These are phyloP conservation scores for Pangasius mekongensis DNA, from an alignment of 2,797 vertebrate species.

Conservation along the genomic window DNA sequence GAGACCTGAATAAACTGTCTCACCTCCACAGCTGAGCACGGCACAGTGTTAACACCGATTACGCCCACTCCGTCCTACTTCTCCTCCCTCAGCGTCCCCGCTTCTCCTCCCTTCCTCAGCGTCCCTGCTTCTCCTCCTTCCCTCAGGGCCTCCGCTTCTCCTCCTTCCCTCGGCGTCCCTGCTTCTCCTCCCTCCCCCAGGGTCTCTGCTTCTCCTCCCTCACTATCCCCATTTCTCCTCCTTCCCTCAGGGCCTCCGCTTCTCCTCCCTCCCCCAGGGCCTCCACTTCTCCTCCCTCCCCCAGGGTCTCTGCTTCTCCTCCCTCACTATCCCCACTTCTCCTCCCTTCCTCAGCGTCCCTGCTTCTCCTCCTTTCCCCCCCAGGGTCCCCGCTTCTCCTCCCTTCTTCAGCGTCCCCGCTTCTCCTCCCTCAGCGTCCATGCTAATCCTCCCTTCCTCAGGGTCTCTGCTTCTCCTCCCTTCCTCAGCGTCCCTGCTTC, in stretches of 20 bases:
- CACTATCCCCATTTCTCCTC: too few species aligned
- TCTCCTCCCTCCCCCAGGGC: neutral
- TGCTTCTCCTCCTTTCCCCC: neutral
- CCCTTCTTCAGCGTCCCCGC: too few species aligned
- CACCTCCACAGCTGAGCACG: neutral
- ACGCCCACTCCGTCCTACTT: neutral
- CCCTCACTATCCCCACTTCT: neutral
- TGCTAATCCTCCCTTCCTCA: neutral
- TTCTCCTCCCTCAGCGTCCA: neutral
- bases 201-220: rapidly evolving
- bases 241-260: neutral
- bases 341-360: neutral
- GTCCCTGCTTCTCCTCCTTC: neutral
- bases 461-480: neutral
- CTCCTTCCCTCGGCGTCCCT: neutral
- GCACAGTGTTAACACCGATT: constrained; percentile 30
- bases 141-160: neutral
- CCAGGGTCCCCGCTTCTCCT: neutral
- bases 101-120: neutral
- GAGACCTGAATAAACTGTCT: constrained; percentile 37
- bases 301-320: neutral
- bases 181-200: neutral
- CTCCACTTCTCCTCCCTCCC: neutral
- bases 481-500: rapidly evolving
- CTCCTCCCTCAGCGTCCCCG: too few species aligned